Evolutionary conservation across 2,113 vertebrate species (phyloP).

Genomic region (Baryphthengus martii): DNA sequence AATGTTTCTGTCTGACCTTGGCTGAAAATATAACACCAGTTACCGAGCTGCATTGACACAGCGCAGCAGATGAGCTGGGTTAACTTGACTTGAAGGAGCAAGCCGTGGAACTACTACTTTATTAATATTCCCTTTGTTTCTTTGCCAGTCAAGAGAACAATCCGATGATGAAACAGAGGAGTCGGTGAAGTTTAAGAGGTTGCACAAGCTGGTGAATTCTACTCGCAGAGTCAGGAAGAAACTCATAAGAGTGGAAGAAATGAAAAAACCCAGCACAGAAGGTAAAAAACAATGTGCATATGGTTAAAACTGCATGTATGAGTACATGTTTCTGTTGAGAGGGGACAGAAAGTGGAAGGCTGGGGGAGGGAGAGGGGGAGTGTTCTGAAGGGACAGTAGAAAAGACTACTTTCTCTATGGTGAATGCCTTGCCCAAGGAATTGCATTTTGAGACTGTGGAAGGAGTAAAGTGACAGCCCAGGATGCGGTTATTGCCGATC

Average conservation of each 20-base stretch:
- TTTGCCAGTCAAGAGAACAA: slow-evolving; percentile 91
- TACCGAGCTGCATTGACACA: neutral
- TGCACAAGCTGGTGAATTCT: slow-evolving; percentile 98
- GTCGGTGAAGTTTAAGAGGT: slow-evolving; percentile 94
- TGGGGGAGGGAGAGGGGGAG: neutral
- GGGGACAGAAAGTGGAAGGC: neutral
- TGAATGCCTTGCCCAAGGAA: neutral
- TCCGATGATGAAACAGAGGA: slow-evolving; percentile 97
- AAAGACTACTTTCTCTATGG: neutral
- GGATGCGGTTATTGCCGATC: neutral
- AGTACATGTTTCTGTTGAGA: neutral
- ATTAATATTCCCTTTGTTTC: slow-evolving; percentile 73
- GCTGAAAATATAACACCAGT: slow-evolving; percentile 10
- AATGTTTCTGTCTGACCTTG: neutral
- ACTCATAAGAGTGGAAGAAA: slow-evolving; percentile 95
- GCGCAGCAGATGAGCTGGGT: neutral
- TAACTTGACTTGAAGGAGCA: slow-evolving; percentile 3
- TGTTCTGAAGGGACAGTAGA: neutral
- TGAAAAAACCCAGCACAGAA: slow-evolving; percentile 89
- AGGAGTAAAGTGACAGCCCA: neutral
- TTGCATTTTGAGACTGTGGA: neutral
- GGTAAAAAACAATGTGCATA: slow-evolving; percentile 72
- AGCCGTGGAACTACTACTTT: slow-evolving; percentile 3
- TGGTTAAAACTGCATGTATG: neutral
- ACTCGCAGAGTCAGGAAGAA: slow-evolving; percentile 95